Evolutionary conservation across 2,113 vertebrate species (phyloP), one percentile per base, ranked within the genome.

Genomic region (Natator depressus): DNA sequence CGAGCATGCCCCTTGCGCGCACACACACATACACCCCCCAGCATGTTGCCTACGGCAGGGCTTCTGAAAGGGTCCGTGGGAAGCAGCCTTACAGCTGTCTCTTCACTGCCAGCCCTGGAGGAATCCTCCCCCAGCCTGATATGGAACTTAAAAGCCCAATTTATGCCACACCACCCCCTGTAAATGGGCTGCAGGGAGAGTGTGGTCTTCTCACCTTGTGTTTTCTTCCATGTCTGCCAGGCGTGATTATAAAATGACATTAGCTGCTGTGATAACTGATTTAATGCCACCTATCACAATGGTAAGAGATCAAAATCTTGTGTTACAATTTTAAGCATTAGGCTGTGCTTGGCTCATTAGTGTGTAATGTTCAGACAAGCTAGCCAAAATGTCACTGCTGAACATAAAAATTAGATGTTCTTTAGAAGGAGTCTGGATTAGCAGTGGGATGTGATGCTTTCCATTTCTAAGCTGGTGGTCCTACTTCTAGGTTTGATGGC

Each of bases 381-480:
- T 96, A 89, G 83, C 89, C 92, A 91, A 96, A 84, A 94, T 79
- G 94, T 96, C 94, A 89, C 95, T 94, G 25, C 55, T 25, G 55
- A 57, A 94, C 94, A 83, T 95, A 95, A 96, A 96, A 97, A 96
- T 97, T 85, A 87, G 81, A 92, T 65, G 96, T 97, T 95, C 94
- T 82, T 85, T 91, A 49, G 76, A 76, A 76, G 72, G 94, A 87
- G 87, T 57, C 96, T 93, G 87, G 80, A 80, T 54, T 93, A 90
- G 80, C 93, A 97, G 96, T 94, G 95, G 95, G 94, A 89, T 96
- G 87, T 91, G 96, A 83, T 91, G 87, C 91, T 89, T 38, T 72
- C 65, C n/a, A 5, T 72, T 72, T 38, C 86, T 95, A 86, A 17
- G 87, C 91, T 97, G 96, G 89, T 89, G 91, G 95, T 95, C 96